These are phyloP conservation scores for Heliconius erato DNA, from an alignment of 2,888 invertebrate genomes.

Conservation along the genomic window DNA sequence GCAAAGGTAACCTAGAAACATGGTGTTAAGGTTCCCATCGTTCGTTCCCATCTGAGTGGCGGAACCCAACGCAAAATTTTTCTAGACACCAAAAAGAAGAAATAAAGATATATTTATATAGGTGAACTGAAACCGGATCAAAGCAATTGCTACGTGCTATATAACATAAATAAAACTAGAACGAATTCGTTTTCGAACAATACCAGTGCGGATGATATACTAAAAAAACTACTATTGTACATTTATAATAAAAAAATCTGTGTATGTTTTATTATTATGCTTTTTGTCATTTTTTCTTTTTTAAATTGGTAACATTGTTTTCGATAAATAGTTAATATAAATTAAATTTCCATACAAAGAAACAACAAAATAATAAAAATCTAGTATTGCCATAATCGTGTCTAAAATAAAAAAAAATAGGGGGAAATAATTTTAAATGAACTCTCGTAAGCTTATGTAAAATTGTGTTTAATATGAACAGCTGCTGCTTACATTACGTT, in stretches of 20 bases:
- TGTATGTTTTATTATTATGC: background rate
- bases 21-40: background rate
- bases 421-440: background rate
- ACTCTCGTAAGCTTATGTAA: background rate
- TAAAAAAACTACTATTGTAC: conserved; percentile 1
- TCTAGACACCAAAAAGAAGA: too few species aligned
- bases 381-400: background rate
- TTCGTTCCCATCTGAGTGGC: background rate
- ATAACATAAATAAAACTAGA: conserved; percentile 3
- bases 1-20: background rate
- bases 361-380: background rate
- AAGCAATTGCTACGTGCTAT: background rate
- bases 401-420: background rate
- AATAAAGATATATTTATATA: background rate
- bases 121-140: background rate
- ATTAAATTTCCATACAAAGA: background rate
- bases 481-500: background rate
- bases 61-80: background rate
- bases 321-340: background rate
- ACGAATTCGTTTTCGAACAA: conserved; percentile 4
- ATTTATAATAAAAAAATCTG: background rate
- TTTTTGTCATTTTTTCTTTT: background rate
- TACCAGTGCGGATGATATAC: conserved; percentile 4
- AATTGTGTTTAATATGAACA: background rate
- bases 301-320: background rate